phyloP scores from a whole-genome alignment of 2,888 invertebrate genomes.

The Subacronicta megacephala region DNA sequence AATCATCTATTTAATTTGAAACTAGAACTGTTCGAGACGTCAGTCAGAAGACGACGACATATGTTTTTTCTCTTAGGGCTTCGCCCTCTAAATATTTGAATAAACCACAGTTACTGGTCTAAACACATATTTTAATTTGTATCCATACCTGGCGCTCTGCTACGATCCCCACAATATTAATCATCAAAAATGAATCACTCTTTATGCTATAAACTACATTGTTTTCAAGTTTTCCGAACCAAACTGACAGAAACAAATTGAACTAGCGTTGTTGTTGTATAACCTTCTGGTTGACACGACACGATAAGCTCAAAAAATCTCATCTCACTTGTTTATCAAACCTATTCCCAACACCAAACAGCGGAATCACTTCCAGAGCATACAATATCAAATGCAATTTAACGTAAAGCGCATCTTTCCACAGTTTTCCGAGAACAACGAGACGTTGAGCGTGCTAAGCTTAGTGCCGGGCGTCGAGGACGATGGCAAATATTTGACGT shows the following conservation, averaged over 20 bases:
- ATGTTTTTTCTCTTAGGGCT: too few species aligned
- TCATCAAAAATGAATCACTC: too few species aligned
- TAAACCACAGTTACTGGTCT: too few species aligned
- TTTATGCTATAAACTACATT: neutral
- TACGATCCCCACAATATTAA: too few species aligned
- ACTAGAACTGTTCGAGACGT: too few species aligned
- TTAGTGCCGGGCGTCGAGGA: slow-evolving; percentile 96
- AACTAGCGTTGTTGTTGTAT: neutral
- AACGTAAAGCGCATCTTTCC: slow-evolving; percentile 60
- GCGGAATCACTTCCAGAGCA: slow-evolving; percentile 36
- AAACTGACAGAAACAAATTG: neutral
- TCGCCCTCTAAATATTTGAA: too few species aligned
- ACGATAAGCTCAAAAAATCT: slow-evolving; percentile 3
- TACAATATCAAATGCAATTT: slow-evolving; percentile 56
- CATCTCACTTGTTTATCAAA: slow-evolving; percentile 26
- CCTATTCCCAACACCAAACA: slow-evolving; percentile 38
- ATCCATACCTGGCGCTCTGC: too few species aligned
- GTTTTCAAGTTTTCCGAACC: too few species aligned
- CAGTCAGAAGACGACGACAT: too few species aligned
- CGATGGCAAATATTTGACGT: slow-evolving; percentile 96
- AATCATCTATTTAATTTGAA: too few species aligned
- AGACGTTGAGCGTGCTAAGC: slow-evolving; percentile 95
- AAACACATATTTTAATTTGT: too few species aligned
- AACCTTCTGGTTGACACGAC: too few species aligned
- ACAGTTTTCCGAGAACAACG: slow-evolving; percentile 95